Evolutionary conservation across 1,140 invertebrate genomes (phyloP), one percentile per base, ranked within the genome.

Genomic region (Drusus annulatus): DNA sequence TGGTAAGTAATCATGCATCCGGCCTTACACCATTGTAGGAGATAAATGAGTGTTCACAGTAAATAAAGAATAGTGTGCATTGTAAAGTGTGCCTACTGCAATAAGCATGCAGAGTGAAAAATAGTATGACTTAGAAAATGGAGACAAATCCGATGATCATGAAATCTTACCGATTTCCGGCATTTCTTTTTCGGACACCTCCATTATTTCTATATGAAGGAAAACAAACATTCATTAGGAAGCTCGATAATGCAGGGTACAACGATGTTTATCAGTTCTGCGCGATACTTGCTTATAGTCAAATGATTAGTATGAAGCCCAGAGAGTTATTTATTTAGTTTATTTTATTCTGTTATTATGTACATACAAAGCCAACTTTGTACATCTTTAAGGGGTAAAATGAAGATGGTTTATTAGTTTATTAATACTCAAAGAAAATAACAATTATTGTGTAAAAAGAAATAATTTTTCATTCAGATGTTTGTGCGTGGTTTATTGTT

Each of bases 111-210:
- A 36, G 23, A 50, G 23, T 52, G 25, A 50, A 76, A 62, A 25
- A 25, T 54, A 36, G 28, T 50, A 62, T 23, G 36, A 23, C 69
- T 60, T 19, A 52, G 28, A 16, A 78, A 78, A 78, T 23, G 60
- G 65, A 78, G 63, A 78, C n/a, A 63, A 71, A 31, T 71, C 65
- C 63, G 51, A 71, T 36, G 23, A 77, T 45, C 77, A 68, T 52
- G 60, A 80, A 75, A 83, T 80, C 81, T 80, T 83, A 83, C 81
- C 81, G 81, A 80, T 79, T 83, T 79, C 71, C 79, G n/a, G 76
- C 25, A 79, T 80, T 83, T 76, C 79, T 83, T 83, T 83, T 83
- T 75, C 69, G 51, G 58, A 79, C 79, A 80, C 79, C 69, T 76
- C 54, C 76, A 76, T 77, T 65, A 31, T 69, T 76, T 83, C 74